Percentiles rank a stretch among this genome's conserved stretches.
Evolutionary conservation across 2,113 vertebrate species (phyloP).

Genomic region (Gorsachius goisagi): DNA sequence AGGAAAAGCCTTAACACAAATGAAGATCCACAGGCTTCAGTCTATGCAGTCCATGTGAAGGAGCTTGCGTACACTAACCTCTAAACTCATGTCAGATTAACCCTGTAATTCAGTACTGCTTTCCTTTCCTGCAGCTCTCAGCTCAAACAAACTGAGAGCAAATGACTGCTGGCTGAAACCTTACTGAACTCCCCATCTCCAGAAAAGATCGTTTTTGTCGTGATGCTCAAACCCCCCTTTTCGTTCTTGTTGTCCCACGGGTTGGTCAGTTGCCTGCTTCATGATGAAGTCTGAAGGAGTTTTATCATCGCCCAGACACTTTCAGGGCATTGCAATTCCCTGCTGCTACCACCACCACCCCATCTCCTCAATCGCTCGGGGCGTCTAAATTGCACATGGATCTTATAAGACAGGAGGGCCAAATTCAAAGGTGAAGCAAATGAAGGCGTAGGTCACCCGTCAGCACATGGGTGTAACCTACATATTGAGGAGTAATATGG

Average conservation of each 20-base stretch:
- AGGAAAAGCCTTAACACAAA: background rate
- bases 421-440: conserved; percentile 8
- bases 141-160: background rate
- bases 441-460: background rate
- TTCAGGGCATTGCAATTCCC: background rate
- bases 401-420: background rate
- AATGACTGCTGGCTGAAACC: background rate
- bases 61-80: accelerated
- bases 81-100: background rate
- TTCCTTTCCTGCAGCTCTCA: background rate
- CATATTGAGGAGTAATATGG: background rate
- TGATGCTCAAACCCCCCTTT: background rate
- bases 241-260: background rate
- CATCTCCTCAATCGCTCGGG: background rate
- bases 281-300: background rate
- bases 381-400: background rate
- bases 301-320: background rate
- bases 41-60: background rate
- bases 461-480: background rate
- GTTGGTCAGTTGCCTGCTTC: background rate
- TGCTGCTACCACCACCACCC: background rate
- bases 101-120: background rate
- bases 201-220: background rate
- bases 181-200: background rate
- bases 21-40: background rate